phyloP scores from a whole-genome alignment of 2,888 invertebrate species.

The Dichetophora obliterata region DNA sequence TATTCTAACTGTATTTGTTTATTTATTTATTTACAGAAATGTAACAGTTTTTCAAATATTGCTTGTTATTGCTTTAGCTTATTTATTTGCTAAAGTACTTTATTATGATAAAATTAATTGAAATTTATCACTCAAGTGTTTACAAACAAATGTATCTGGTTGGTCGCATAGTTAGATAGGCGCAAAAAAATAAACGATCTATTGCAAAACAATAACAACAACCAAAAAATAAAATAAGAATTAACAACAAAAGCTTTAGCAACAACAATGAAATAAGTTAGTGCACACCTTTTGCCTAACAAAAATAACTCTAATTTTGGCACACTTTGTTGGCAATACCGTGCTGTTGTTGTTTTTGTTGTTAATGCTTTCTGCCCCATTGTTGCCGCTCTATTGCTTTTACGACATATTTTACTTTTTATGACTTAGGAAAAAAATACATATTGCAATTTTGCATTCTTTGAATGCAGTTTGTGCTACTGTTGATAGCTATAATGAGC shows the following conservation, averaged over 20 bases:
- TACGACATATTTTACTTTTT: not conserved
- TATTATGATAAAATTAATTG: constrained; percentile 4
- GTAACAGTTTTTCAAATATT: not conserved
- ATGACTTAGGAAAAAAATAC: not conserved
- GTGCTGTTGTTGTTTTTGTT: constrained; percentile 1
- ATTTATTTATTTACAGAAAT: not conserved
- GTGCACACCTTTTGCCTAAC: not conserved
- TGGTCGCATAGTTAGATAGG: no score
- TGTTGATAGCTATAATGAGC: not conserved
- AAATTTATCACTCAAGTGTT: constrained; percentile 3
- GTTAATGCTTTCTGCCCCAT: not conserved
- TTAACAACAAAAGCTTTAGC: no score
- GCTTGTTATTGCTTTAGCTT: not conserved
- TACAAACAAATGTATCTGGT: not conserved
- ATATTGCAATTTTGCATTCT: not conserved
- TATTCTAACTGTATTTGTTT: no score
- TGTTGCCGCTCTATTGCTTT: not conserved
- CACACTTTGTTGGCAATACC: not conserved
- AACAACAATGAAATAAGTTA: no score
- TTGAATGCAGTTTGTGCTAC: not conserved
- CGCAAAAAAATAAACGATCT: no score
- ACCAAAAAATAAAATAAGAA: no score
- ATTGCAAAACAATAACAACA: no score
- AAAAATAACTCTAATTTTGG: not conserved
- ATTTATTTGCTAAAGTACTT: not conserved